Base-by-base conservation (phyloP, 2,888 invertebrate genomes). In the Urechis unicinctus region DNA sequence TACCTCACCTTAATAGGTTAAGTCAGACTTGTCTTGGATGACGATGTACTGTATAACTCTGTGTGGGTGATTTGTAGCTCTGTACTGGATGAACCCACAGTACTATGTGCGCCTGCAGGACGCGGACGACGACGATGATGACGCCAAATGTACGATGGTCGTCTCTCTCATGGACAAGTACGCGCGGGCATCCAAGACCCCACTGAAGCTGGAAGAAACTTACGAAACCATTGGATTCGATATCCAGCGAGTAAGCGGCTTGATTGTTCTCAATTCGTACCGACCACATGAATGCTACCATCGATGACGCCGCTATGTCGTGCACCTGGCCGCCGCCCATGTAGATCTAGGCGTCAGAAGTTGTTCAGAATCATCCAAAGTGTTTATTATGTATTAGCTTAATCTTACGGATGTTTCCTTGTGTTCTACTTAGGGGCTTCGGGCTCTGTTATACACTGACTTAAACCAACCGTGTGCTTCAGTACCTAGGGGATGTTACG, bases 111-210 rank as follows among this genome's bases (percentile, higher is more conserved):
- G 61, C 1, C 57, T 76, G 47, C 25, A 17, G 9, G 58, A 56
- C 42, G 21, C 54, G n/a, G 60, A 58, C 25, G 53, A 52, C 2
- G 57, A 47, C 22, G 61, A 62, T 17, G 67, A 67, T 3, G 53
- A 71, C 4, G 74, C 78, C 43, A 73, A 78, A 49, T 95, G 95
- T 80, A 96, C 96, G 0, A 86, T 92, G 48, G 92, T 97, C 70
- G 86, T 94, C 28, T 94, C 91, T 0, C 82, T 97, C 1, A 94
- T 97, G 91, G 96, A 98, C 76, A 97, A 61, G 42, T 56, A 50
- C 53, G 30, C 58, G 9, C 52, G 61, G 13, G n/a, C 36, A 17
- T 17, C 51, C 31, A 44, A 50, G 26, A 54, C 57, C 3, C 36
- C 22, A 6, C 28, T 44, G 36, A 42, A 31, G n/a, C 24, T 21